A percentile compares a stretch with the other conserved stretches of the same genome.
phyloP scores from a whole-genome alignment of 2,888 invertebrate species.

The Myopa testacea region DNA sequence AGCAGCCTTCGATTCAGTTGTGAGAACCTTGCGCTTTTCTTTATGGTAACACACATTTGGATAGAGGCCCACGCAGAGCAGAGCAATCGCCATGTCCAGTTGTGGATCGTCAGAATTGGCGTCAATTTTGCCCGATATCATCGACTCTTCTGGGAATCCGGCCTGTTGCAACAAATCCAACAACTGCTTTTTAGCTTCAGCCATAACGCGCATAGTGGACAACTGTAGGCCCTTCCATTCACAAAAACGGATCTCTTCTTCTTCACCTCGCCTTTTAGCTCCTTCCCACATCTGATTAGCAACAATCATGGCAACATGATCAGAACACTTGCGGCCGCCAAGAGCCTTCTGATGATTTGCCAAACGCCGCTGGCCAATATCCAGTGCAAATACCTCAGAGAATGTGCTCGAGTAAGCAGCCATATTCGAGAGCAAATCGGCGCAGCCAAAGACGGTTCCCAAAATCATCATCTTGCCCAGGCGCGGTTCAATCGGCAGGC shows the following conservation, averaged over 20 bases:
- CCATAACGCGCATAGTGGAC: conserved; percentile 90
- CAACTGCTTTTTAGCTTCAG: conserved; percentile 87
- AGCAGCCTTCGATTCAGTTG: conserved; percentile 94
- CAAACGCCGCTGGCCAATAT: conserved; percentile 80
- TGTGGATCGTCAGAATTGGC: conserved; percentile 81
- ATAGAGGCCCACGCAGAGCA: conserved; percentile 92
- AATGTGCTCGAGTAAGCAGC: conserved; percentile 96
- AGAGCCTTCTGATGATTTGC: conserved; percentile 87
- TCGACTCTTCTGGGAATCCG: conserved; percentile 92
- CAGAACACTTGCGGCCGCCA: conserved; percentile 88
- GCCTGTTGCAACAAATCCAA: conserved; percentile 76
- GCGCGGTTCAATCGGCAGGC: conserved; percentile 94
- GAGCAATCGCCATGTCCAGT: conserved; percentile 85
- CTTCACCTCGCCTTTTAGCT: conserved; percentile 76
- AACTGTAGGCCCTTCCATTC: conserved; percentile 90
- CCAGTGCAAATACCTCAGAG: conserved; percentile 91
- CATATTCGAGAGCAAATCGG: conserved; percentile 92
- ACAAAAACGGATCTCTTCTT: conserved; percentile 86
- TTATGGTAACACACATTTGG: conserved; percentile 97
- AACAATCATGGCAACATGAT: conserved; percentile 95
- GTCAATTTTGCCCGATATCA: conserved; percentile 80
- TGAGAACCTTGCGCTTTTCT: conserved; percentile 94
- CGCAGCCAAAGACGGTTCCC: conserved; percentile 90
- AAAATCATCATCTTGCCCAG: conserved; percentile 97
- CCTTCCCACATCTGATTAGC: conserved; percentile 88